Evolutionary conservation across 2,113 vertebrate genomes (phyloP).

Genomic region (Recurvirostra avosetta): DNA sequence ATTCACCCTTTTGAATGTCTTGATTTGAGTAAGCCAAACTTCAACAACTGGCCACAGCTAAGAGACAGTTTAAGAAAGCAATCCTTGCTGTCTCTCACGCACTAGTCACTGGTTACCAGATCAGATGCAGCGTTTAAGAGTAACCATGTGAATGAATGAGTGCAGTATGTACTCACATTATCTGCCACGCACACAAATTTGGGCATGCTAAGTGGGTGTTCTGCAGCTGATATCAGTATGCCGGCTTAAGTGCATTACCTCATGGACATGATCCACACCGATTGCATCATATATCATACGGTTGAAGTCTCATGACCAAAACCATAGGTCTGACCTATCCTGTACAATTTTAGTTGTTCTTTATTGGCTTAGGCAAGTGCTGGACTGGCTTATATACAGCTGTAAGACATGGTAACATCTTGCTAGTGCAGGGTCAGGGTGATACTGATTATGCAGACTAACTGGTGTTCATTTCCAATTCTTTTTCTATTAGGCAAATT

Average conservation of each 20-base stretch:
- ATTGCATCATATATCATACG: neutral
- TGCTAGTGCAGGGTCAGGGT: neutral
- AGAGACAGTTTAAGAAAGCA: neutral
- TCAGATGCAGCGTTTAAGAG: rapidly evolving
- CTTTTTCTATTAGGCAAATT: neutral
- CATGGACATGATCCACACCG: neutral
- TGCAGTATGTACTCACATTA: neutral
- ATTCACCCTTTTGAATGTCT: neutral
- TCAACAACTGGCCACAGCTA: neutral
- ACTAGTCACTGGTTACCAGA: neutral
- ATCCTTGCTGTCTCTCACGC: neutral
- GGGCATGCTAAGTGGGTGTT: neutral
- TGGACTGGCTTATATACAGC: neutral
- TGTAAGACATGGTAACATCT: neutral
- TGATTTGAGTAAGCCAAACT: neutral
- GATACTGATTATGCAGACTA: neutral
- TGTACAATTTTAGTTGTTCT: neutral
- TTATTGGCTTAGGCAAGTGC: neutral
- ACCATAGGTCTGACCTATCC: neutral
- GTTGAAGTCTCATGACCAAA: neutral
- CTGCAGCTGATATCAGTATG: neutral
- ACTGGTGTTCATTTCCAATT: neutral
- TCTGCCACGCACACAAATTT: neutral
- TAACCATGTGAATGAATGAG: neutral
- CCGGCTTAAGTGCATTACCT: neutral